phyloP scores from a whole-genome alignment of 2,888 invertebrate species.

The Drosophila merina region DNA sequence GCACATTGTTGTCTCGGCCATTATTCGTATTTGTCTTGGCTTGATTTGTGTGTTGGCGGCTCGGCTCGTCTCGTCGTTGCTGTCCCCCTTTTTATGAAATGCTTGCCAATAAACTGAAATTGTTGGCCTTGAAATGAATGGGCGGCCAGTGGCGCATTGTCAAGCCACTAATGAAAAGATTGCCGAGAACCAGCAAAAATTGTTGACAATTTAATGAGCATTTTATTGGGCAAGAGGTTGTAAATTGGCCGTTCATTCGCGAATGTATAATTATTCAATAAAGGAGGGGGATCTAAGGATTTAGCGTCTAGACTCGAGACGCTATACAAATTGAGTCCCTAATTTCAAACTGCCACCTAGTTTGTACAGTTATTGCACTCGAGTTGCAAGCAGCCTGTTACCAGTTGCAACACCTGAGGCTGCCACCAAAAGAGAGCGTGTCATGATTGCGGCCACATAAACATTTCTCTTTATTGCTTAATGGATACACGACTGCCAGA shows the following conservation, averaged over 20 bases:
- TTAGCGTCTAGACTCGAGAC: slow-evolving; percentile 6
- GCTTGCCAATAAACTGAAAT: slow-evolving; percentile 46
- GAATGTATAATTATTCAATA: slow-evolving; percentile 15
- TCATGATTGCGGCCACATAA: slow-evolving; percentile 47
- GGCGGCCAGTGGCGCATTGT: slow-evolving; percentile 35
- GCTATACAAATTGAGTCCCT: slow-evolving; percentile 29
- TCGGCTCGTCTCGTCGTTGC: not conserved
- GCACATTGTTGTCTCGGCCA: slow-evolving; percentile 36
- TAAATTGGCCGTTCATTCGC: slow-evolving; percentile 30
- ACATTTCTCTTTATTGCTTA: slow-evolving; percentile 50
- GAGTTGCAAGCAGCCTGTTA: slow-evolving; percentile 18
- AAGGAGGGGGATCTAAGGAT: slow-evolving; percentile 6
- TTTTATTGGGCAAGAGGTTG: slow-evolving; percentile 31
- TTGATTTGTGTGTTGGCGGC: slow-evolving; percentile 40
- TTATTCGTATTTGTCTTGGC: slow-evolving; percentile 44
- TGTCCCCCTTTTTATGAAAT: slow-evolving; percentile 27
- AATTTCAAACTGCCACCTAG: slow-evolving; percentile 9
- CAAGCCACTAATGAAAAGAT: slow-evolving; percentile 34
- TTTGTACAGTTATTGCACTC: slow-evolving; percentile 31
- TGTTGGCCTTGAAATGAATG: slow-evolving; percentile 38
- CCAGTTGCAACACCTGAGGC: slow-evolving; percentile 5
- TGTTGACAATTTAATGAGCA: slow-evolving; percentile 42
- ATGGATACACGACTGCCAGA: slow-evolving; percentile 34
- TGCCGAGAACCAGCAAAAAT: slow-evolving; percentile 33
- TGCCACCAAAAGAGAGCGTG: slow-evolving; percentile 38